These are phyloP conservation scores for Rhagophthalmus giganteus DNA, from an alignment of 2,888 invertebrate species.

Conservation along the genomic window DNA sequence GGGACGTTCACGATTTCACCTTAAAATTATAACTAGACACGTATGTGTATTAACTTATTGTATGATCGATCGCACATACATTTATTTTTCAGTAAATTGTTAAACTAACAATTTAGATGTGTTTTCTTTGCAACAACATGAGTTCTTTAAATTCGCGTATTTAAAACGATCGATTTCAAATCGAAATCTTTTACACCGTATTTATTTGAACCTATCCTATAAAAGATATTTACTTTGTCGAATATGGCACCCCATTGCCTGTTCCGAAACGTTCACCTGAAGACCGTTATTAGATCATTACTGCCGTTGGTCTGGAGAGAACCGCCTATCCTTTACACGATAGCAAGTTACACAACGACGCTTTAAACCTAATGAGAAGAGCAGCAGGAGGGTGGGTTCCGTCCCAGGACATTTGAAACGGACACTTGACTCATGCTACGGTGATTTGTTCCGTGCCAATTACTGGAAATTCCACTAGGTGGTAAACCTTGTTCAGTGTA, in stretches of 20 bases:
- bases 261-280: constrained; percentile 25
- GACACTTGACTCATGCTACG: constrained; percentile 26
- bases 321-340: constrained; percentile 20
- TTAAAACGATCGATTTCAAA: no score
- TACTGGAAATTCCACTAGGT: constrained; percentile 13
- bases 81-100: no score
- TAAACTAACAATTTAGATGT: no score
- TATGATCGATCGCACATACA: no score
- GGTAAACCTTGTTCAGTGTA: background rate
- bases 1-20: no score
- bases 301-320: constrained; percentile 23
- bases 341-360: constrained; percentile 23
- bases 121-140: no score
- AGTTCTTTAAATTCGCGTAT: no score
- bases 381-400: constrained; percentile 20
- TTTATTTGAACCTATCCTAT: no score
- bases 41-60: no score
- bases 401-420: constrained; percentile 30
- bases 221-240: no score
- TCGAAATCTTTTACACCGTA: no score
- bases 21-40: no score
- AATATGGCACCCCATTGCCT: background rate
- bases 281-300: constrained; percentile 34
- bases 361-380: constrained; percentile 25
- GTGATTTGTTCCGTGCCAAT: constrained; percentile 27